Conservation (phyloP, 2,888 invertebrate genomes). For the Digitonthophagus gazella region DNA sequence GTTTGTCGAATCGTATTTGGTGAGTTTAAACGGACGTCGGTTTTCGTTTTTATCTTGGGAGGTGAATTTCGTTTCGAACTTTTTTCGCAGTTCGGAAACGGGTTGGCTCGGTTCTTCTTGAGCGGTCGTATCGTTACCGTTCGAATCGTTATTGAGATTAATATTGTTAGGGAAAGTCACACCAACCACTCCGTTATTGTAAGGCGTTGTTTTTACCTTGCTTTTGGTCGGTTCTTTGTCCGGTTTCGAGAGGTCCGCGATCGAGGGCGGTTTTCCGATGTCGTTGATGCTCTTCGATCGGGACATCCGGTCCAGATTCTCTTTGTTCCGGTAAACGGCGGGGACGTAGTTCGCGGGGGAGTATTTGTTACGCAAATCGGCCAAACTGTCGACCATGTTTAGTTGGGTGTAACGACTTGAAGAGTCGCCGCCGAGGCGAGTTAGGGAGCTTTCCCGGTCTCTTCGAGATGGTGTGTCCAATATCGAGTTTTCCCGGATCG, state of each 20-base stretch:
- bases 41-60: conserved; percentile 29
- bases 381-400: conserved; percentile 50
- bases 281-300: conserved; percentile 61
- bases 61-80: conserved; percentile 53
- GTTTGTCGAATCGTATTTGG: conserved; percentile 21
- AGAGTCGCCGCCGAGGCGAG: conserved; percentile 32
- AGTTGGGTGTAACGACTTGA: conserved; percentile 34
- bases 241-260: too few species aligned
- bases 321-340: conserved; percentile 44
- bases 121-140: conserved; percentile 51
- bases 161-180: conserved; percentile 51
- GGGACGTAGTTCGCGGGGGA: conserved; percentile 75
- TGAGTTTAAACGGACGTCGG: conserved; percentile 17
- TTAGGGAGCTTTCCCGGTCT: conserved; percentile 57
- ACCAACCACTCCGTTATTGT: conserved; percentile 45
- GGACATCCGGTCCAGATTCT: conserved; percentile 40
- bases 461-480: conserved; percentile 53
- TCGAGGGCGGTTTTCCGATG: conserved; percentile 53
- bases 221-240: conserved; percentile 45
- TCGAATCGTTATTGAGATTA: conserved; percentile 53
- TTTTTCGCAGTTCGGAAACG: conserved; percentile 60
- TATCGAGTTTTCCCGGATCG: conserved; percentile 43
- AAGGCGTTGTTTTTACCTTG: conserved; percentile 45
- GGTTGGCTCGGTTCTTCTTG: conserved; percentile 45
- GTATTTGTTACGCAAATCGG: conserved; percentile 73